Conservation (phyloP, 2,797 vertebrate genomes). For the Eulemur coronatus region DNA sequence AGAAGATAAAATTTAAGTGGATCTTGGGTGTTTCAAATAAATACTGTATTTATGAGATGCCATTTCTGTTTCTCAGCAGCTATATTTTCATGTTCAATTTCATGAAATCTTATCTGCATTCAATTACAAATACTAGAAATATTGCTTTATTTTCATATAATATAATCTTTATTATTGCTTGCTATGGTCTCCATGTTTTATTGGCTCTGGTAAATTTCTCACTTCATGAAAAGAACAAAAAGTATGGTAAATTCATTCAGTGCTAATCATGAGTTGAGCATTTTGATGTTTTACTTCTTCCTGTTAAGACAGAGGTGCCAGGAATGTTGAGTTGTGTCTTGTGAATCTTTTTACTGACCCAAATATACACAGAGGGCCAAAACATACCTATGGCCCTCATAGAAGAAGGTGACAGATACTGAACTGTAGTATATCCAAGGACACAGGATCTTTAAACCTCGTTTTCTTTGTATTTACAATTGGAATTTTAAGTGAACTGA, state of each 20-base stretch:
- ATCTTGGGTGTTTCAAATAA: not conserved
- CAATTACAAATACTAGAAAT: constrained; percentile 18
- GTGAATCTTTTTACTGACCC: not conserved
- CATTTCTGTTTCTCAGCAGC: not conserved
- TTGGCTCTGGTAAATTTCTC: not conserved
- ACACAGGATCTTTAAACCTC: not conserved
- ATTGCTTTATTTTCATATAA: not conserved
- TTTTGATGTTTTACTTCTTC: not conserved
- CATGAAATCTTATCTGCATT: constrained; percentile 8
- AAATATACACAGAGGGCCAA: not conserved
- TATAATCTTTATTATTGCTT: not conserved
- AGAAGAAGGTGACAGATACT: not conserved
- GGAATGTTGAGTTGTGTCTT: not conserved
- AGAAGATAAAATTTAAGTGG: not conserved
- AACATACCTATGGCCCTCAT: not conserved
- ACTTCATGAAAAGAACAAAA: constrained; percentile 17
- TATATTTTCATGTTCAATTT: constrained; percentile 25
- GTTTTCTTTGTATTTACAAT: not conserved
- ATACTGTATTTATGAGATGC: not conserved
- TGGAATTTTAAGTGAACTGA: not conserved
- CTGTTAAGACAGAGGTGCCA: not conserved
- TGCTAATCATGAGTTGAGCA: not conserved
- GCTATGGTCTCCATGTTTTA: not conserved
- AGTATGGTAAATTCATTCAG: not conserved
- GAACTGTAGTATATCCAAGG: not conserved